A percentile compares a stretch with the other conserved stretches of the same genome.
phyloP scores from a whole-genome alignment of 92 coral and sea anemone genomes.

The Siderastrea siderea region DNA sequence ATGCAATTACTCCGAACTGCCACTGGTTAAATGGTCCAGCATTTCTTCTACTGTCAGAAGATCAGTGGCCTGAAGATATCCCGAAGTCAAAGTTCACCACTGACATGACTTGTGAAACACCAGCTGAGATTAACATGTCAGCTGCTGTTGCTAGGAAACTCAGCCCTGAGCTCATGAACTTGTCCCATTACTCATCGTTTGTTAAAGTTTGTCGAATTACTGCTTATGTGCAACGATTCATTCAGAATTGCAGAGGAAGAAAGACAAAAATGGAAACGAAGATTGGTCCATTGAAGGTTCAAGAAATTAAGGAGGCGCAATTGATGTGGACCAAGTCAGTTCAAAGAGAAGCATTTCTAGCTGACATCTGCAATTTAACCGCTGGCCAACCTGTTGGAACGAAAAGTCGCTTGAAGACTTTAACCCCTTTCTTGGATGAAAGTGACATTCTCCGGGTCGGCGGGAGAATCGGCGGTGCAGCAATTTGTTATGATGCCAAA shows the following conservation, averaged over 20 bases:
- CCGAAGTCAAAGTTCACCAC: not conserved
- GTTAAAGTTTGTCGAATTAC: constrained; percentile 25
- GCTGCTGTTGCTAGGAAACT: not conserved
- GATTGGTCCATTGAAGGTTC: constrained; percentile 20
- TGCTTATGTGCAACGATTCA: constrained; percentile 18
- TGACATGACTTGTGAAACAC: not conserved
- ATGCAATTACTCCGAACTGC: constrained; percentile 25
- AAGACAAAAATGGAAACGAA: not conserved
- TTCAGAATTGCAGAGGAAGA: constrained; percentile 9
- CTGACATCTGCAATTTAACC: not conserved
- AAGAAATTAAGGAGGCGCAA: constrained; percentile 20
- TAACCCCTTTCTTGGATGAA: constrained; percentile 50
- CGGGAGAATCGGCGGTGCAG: constrained; percentile 36
- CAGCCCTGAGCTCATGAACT: constrained; percentile 4
- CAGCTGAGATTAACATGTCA: not conserved
- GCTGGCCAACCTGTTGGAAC: constrained; percentile 1
- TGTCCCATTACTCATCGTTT: constrained; percentile 20
- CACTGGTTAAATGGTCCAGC: constrained; percentile 43
- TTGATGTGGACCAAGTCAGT: constrained; percentile 28
- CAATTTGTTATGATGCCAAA: constrained; percentile 17
- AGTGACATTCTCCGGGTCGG: constrained; percentile 36
- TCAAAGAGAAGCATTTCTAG: constrained; percentile 26
- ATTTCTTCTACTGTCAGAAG: constrained; percentile 37
- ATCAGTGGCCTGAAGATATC: constrained; percentile 37
- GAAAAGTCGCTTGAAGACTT: constrained; percentile 32